Evolutionary conservation across 2,797 vertebrate genomes (phyloP), one percentile per base, ranked within the genome.

Genomic region (Cyclopterus lumpus): DNA sequence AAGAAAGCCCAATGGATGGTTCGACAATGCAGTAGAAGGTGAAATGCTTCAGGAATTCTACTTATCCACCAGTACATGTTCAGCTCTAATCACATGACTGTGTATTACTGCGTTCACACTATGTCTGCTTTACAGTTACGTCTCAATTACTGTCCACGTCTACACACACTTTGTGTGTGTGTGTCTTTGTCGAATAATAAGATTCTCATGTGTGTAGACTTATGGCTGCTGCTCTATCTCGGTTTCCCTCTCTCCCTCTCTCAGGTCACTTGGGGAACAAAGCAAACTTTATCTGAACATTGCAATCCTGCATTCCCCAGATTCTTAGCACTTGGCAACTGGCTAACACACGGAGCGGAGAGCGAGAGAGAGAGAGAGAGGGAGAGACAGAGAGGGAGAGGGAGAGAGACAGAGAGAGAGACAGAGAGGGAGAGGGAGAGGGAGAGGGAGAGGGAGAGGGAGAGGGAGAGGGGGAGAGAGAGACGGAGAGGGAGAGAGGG

Each of bases 261-360:
- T 94, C 94, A 95, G 95, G 96, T 97, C 96, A 96, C 93, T 85
- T 93, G 83, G 92, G 93, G 94, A 97, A 99, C 97, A 99, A 98
- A 98, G 97, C 95, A 96, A 97, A 97, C 96, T 96, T 96, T 97
- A 98, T 97, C 96, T 96, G 95, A 87, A 93, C 95, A 94, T 92
- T 95, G 95, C 94, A 96, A 96, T 93, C 94, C 94, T 82, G 90
- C 97, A 99, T 99, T 99, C 98, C 97, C 91, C 92, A 90, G 94
- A 98, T 99, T 98, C 97, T 96, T 96, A 93, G 91, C 90, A 91
- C 95, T 97, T 97, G 96, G 96, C 96, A 96, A 97, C 95, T 82
- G 62, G 93, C 92, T 87, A 94, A 92, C 91, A 94, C 90, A 94
- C 90, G 94, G 8, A 80, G 80, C 77, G 73, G 77, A 76, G 64